Evolutionary conservation across 2,888 invertebrate species (phyloP).

Genomic region (Drosophila robusta): DNA sequence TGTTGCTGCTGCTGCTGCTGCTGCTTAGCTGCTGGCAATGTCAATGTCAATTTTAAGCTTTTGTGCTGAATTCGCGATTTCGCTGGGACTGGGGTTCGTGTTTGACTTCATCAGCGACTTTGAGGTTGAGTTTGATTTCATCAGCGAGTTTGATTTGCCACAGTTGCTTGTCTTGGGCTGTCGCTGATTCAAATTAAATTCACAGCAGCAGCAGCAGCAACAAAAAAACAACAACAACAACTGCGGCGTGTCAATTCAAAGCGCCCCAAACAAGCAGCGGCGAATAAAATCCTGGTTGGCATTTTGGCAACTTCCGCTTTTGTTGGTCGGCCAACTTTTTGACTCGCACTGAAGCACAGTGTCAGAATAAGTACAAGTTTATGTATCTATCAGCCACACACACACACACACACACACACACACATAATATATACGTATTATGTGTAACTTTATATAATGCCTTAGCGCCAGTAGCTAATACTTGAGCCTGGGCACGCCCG

Average conservation of each 20-base stretch:
- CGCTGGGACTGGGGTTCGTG: constrained; percentile 9
- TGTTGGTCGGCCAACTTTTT: constrained; percentile 53
- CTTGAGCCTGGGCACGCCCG: constrained; percentile 61
- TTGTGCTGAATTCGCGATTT: constrained; percentile 40
- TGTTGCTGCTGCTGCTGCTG: no score
- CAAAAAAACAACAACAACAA: constrained; percentile 1
- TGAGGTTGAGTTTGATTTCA: constrained; percentile 44
- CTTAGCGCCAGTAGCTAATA: constrained; percentile 41
- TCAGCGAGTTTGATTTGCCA: constrained; percentile 53
- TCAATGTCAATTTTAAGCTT: constrained; percentile 52
- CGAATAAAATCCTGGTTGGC: constrained; percentile 49
- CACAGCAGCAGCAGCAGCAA: constrained; percentile 7
- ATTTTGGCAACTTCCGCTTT: constrained; percentile 59
- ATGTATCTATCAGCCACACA: constrained; percentile 11
- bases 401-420: background rate
- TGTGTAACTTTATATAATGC: constrained; percentile 6
- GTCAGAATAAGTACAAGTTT: constrained; percentile 24
- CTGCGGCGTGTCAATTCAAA: constrained; percentile 22
- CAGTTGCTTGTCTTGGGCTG: constrained; percentile 33
- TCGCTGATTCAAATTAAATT: constrained; percentile 61
- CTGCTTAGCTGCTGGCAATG: constrained; percentile 35
- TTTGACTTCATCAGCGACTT: constrained; percentile 21
- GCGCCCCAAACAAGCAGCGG: constrained; percentile 21
- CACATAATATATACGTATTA: background rate
- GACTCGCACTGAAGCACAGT: constrained; percentile 22